Evolutionary conservation across 2,888 invertebrate species (phyloP), one percentile per base, ranked within the genome.

Genomic region (Xiphydria camelus): DNA sequence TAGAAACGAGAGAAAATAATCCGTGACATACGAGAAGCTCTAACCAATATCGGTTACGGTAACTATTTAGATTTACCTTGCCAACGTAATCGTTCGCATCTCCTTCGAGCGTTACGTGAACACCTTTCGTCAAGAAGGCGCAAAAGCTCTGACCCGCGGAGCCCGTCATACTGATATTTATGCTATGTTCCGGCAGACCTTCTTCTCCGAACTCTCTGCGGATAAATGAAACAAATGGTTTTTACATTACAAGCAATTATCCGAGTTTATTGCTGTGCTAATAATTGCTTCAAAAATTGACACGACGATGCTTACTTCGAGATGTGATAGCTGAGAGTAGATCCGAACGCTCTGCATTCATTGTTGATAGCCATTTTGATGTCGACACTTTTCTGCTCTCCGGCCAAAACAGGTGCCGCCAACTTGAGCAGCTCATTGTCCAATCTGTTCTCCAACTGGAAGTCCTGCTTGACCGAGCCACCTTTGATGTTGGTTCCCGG

Each of bases 121-220:
- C 83, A 17, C 99, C 99, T 55, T 86, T 88, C 0, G 90, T 88
- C 62, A 99, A 79, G 80, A 99, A 99, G 4, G 98, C 98, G 75
- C 98, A 94, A 81, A 99, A 99, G 71, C 97, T 98, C 80, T 99
- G 99, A 7, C 99, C 99, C 6, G 97, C 99, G 2, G 96, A 94
- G 10, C 99, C 99, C 33, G 79, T 86, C 55, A 98, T 79, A 25
- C 82, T 82, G 42, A 99, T 89, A 64, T 89, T 85, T 53, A 97
- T 88, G 47, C 84, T 85, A 55, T 83, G 85, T 14, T 85, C 85
- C 0, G 95, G 94, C 7, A 97, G 79, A 4, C 97, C 96, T 21
- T 80, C 80, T 63, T 95, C 94, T 9, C 91, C 87, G 73, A 86
- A 91, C 80, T 89, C 90, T 78, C 93, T 94, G 65, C 9, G 54